A percentile compares a stretch with the other conserved stretches of the same genome.
phyloP scores from a whole-genome alignment of 2,888 invertebrate genomes.

The Reticulitermes lucifugus region DNA sequence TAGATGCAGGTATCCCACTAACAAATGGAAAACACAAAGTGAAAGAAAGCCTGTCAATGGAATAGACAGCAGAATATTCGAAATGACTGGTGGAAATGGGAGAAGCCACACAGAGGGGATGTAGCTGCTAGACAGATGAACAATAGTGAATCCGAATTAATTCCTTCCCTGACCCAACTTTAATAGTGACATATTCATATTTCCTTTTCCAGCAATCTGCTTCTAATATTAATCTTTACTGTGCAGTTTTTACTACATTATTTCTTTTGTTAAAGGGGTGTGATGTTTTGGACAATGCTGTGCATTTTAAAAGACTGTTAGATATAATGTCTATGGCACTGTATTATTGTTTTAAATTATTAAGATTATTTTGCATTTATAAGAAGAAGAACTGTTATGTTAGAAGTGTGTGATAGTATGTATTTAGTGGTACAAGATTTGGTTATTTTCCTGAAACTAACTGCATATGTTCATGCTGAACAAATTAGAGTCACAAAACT shows the following conservation, averaged over 20 bases:
- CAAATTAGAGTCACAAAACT: background rate
- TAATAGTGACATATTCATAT: too few species aligned
- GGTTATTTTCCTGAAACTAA: background rate
- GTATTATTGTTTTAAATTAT: slow-evolving; percentile 41
- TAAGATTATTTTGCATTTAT: slow-evolving; percentile 37
- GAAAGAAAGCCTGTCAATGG: too few species aligned
- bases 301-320: slow-evolving; percentile 43
- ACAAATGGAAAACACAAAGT: too few species aligned
- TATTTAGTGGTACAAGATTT: background rate
- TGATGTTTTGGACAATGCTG: slow-evolving; percentile 30
- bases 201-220: background rate
- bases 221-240: background rate
- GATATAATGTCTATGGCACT: slow-evolving; percentile 39
- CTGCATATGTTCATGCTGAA: background rate
- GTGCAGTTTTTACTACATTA: background rate
- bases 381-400: background rate
- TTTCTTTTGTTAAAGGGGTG: slow-evolving; percentile 15
- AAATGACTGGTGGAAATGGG: too few species aligned
- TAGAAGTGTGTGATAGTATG: background rate
- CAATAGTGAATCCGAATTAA: too few species aligned
- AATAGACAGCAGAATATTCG: too few species aligned
- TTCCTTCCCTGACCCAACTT: too few species aligned
- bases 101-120: too few species aligned
- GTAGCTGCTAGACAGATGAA: too few species aligned
- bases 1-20: too few species aligned